Percentiles rank a stretch among this genome's conserved stretches.
phyloP scores from a whole-genome alignment of 2,888 invertebrate species.

The Scaptomyza polygonia region DNA sequence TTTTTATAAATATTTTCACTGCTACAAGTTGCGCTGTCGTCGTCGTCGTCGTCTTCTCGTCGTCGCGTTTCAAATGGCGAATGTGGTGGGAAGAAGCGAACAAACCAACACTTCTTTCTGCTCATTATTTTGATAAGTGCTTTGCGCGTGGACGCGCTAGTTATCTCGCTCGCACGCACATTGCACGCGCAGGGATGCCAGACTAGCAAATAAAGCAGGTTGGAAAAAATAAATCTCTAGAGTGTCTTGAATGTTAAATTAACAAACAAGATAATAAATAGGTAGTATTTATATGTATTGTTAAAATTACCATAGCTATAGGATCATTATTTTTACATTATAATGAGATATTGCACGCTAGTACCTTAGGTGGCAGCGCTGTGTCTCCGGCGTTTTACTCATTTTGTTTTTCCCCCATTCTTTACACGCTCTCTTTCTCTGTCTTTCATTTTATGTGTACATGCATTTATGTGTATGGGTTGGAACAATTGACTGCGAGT shows the following conservation, averaged over 20 bases:
- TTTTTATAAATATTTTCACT: conserved; percentile 71
- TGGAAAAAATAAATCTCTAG: neutral
- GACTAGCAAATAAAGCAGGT: conserved; percentile 32
- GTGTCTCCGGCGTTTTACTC: conserved; percentile 54
- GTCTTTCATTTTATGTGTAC: conserved; percentile 52
- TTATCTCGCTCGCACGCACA: conserved; percentile 46
- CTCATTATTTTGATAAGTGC: conserved; percentile 73
- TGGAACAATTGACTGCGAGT: conserved; percentile 48
- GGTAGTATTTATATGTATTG: neutral
- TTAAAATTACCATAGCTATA: neutral
- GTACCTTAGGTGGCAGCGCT: conserved; percentile 40
- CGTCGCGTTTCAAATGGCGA: conserved; percentile 72
- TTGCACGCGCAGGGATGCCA: conserved; percentile 36
- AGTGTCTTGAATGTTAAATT: neutral
- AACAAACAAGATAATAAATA: neutral
- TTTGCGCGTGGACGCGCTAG: conserved; percentile 41
- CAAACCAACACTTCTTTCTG: conserved; percentile 66
- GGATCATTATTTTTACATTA: neutral
- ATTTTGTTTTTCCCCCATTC: conserved; percentile 54
- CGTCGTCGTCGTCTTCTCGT: conserved; percentile 68
- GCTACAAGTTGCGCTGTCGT: conserved; percentile 81
- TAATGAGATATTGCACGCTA: conserved; percentile 17
- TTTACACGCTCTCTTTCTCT: conserved; percentile 39
- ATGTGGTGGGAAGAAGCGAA: conserved; percentile 64
- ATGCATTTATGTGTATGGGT: conserved; percentile 53